Conservation (phyloP, 2,888 invertebrate genomes). For the Amphipoea oculea region DNA sequence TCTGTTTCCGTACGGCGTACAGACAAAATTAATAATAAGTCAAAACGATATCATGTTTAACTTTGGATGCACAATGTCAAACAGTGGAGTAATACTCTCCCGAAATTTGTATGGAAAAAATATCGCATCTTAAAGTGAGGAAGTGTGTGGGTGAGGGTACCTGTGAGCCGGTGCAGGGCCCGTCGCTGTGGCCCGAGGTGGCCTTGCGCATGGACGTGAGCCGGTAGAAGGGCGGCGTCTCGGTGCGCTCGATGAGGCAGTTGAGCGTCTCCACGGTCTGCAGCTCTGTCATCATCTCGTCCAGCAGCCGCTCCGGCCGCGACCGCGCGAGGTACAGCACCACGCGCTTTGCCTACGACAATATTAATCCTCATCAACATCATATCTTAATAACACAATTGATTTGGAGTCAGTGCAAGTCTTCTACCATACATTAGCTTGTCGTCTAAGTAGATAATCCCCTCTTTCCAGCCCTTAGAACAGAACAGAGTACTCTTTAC, state of each 20-base stretch:
- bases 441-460: not conserved
- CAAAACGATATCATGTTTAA: too few relatives aligned
- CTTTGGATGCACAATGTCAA: too few relatives aligned
- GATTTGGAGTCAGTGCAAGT: not conserved
- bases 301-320: constrained; percentile 97
- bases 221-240: constrained; percentile 99
- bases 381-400: not conserved
- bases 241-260: constrained; percentile 98
- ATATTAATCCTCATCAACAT: not conserved
- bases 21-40: too few relatives aligned
- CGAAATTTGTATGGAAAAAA: too few relatives aligned
- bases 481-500: too few relatives aligned
- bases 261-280: constrained; percentile 99
- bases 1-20: too few relatives aligned
- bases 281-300: constrained; percentile 99
- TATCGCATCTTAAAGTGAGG: not conserved
- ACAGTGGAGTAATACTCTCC: too few relatives aligned
- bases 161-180: constrained; percentile 87
- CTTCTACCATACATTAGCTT: not conserved
- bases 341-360: constrained; percentile 97
- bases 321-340: constrained; percentile 98
- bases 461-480: not conserved
- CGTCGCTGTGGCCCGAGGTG: constrained; percentile 92
- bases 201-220: constrained; percentile 97
- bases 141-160: constrained; percentile 62